Evolutionary conservation across 2,888 invertebrate genomes (phyloP).

Genomic region (Clostera curtula): DNA sequence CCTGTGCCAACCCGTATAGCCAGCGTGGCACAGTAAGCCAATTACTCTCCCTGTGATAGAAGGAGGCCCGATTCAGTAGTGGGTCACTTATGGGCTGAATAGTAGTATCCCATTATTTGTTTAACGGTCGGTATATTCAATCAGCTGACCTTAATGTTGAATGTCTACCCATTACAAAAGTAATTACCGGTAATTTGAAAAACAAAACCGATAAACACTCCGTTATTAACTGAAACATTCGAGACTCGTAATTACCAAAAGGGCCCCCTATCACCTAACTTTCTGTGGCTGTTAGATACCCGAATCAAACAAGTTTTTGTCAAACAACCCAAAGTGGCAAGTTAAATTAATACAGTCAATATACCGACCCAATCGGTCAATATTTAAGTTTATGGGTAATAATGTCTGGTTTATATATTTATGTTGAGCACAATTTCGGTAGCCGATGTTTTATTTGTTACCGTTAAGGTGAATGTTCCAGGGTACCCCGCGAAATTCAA

Average conservation of each 20-base stretch:
- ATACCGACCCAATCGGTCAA: conserved; percentile 20
- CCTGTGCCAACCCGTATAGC: no score
- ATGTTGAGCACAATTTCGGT: conserved; percentile 4
- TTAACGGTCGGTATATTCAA: no score
- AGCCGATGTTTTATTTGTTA: background rate
- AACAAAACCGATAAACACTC: conserved; percentile 20
- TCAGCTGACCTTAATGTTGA: no score
- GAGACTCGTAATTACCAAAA: conserved; percentile 31
- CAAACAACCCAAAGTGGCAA: conserved; percentile 22
- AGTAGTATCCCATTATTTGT: no score
- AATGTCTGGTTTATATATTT: conserved; percentile 13
- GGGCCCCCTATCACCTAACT: conserved; percentile 43
- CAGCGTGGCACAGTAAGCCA: no score
- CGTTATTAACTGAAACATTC: conserved; percentile 38
- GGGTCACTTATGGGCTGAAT: no score
- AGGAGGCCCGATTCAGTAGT: no score
- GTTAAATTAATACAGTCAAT: conserved; percentile 31
- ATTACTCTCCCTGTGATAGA: no score
- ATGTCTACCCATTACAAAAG: no score
- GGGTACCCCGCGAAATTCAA: background rate
- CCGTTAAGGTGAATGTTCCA: background rate
- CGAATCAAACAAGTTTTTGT: conserved; percentile 37
- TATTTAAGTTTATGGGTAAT: conserved; percentile 21
- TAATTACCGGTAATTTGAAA: no score
- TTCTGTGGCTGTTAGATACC: conserved; percentile 26